Evolutionary conservation across 2,888 invertebrate species (phyloP), one percentile per base, ranked within the genome.

Genomic region (Amphipyra berbera): DNA sequence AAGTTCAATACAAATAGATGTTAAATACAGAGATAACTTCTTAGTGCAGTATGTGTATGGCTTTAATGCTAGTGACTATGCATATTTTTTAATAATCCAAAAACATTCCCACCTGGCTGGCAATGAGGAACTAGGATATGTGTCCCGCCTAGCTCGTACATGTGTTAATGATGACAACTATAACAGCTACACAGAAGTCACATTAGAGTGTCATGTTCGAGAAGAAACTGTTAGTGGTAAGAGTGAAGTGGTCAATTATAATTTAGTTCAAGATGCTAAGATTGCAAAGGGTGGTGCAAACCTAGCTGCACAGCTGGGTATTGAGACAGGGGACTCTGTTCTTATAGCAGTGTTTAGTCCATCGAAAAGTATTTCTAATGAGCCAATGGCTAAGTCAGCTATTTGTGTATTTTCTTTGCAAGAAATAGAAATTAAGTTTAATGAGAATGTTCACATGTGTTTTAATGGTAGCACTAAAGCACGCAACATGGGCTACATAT

Each of bases 361-460:
- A n/a, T 97, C 98, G 21, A 97, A 96, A 86, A 97, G 98, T 74
- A 98, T 99, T 80, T 96, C 97, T 61, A 97, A 97, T 93, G 97
- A 98, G 81, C 97, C 98, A 1, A 96, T 96, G 84, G 89, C 96
- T 33, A 97, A 97, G 75, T 98, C 99, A 2, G 99, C 99, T 0
- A 95, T 99, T 81, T 99, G 99, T 94, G 96, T 99, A 48, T 99
- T 97, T 92, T 98, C 98, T 63, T 95, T 99, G 72, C 96, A 97
- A 82, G 97, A 98, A 75, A 98, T 99, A 81, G 98, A 98, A 88
- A 97, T 97, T 76, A 98, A 98, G 89, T 99, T 99, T 91, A 98
- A 98, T 87, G 98, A 98, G 90, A 99, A 99, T 94, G 98, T 99
- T 81, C 98, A 99, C 89, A 97, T 98, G 97, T 99, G 99, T 93